Percentiles rank a stretch among this genome's conserved stretches.
Conservation (phyloP, 2,113 vertebrate genomes). For the Piprites chloris region DNA sequence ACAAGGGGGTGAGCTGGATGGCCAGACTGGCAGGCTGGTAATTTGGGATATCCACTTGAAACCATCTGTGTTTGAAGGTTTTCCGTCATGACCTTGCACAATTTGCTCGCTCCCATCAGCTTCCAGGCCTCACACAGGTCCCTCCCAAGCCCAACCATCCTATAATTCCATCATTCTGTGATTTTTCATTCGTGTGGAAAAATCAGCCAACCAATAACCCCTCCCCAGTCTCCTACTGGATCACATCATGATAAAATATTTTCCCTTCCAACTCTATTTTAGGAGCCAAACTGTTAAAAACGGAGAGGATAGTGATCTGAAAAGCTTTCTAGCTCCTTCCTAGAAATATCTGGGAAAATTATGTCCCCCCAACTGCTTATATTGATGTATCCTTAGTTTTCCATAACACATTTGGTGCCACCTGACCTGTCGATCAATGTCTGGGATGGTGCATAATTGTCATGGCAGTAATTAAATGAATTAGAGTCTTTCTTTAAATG, state of each 20-base stretch:
- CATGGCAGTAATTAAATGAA: no score
- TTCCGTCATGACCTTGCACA: fast-evolving
- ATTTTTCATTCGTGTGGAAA: not conserved
- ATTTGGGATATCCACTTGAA: not conserved
- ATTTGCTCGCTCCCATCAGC: not conserved
- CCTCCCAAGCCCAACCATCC: not conserved
- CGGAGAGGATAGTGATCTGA: not conserved
- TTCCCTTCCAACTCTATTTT: not conserved
- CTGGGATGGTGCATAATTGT: not conserved
- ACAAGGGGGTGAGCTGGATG: not conserved
- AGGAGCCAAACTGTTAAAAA: not conserved
- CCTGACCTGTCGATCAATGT: not conserved
- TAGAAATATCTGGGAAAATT: not conserved
- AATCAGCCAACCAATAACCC: fast-evolving
- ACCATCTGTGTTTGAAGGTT: fast-evolving
- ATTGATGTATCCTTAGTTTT: not conserved
- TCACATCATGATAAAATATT: not conserved
- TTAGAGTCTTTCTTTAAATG: no score
- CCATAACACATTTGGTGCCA: not conserved
- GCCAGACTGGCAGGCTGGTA: not conserved
- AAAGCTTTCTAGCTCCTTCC: not conserved
- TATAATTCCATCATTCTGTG: not conserved
- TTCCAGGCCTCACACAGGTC: not conserved
- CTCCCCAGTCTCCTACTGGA: not conserved
- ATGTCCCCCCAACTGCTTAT: not conserved